phyloP scores from a whole-genome alignment of 2,888 invertebrate genomes.

The Dendrolimus pini region DNA sequence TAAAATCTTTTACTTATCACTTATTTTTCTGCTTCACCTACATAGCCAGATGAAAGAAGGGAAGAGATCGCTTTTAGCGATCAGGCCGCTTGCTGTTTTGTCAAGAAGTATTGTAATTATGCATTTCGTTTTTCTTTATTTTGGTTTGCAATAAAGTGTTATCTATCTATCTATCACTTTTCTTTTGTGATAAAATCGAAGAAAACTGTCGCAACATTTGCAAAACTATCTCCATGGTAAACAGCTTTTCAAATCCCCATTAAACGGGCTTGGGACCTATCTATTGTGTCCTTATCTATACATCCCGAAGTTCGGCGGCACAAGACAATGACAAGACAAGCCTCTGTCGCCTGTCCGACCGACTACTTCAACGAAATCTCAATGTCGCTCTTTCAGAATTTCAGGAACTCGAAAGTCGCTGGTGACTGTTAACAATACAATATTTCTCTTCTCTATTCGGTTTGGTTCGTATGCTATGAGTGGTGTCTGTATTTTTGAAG shows the following conservation, averaged over 20 bases:
- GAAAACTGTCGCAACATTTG: slow-evolving; percentile 22
- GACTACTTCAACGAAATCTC: slow-evolving; percentile 1
- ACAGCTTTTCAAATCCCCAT: slow-evolving; percentile 50
- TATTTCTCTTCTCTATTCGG: no score
- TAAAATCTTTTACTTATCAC: not conserved
- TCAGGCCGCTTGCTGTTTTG: no score
- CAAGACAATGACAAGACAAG: slow-evolving; percentile 48
- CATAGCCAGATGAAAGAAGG: no score
- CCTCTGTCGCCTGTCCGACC: slow-evolving; percentile 36
- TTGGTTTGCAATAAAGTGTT: no score
- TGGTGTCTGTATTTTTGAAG: no score
- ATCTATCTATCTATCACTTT: not conserved
- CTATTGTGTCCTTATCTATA: slow-evolving; percentile 50
- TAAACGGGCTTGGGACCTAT: slow-evolving; percentile 50
- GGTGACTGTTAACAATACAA: no score
- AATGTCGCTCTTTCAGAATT: slow-evolving; percentile 10
- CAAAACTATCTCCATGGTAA: slow-evolving; percentile 29
- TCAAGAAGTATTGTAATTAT: no score
- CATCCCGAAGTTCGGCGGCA: slow-evolving; percentile 43
- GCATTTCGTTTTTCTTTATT: no score
- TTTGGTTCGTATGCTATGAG: no score
- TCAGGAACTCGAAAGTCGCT: not conserved
- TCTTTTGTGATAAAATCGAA: slow-evolving; percentile 14
- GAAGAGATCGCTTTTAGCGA: no score
- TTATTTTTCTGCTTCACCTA: no score